These are phyloP conservation scores for Rhynchophorus ferrugineus DNA, from an alignment of 1,140 invertebrate species.

Conservation along the genomic window DNA sequence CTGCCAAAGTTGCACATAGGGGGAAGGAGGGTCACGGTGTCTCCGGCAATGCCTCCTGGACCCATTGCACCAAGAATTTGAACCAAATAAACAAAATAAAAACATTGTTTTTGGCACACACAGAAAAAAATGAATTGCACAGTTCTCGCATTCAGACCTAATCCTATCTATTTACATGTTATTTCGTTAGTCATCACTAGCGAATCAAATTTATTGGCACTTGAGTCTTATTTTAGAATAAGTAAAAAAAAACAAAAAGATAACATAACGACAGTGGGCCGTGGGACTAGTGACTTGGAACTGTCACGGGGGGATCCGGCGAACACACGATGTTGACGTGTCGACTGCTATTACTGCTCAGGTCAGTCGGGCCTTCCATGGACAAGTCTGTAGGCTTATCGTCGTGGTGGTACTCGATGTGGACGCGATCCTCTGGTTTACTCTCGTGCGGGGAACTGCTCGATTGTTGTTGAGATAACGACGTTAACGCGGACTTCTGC, in stretches of 20 bases:
- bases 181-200: no score
- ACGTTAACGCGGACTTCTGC: conserved; percentile 9
- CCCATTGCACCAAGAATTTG: conserved; percentile 2
- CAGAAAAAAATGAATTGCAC: conserved; percentile 23
- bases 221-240: conserved; percentile 1
- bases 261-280: conserved; percentile 11
- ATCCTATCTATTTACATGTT: conserved; percentile 23
- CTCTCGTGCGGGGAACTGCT: background rate
- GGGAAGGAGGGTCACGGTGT: background rate
- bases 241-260: conserved; percentile 5
- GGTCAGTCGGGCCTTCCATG: conserved; percentile 39
- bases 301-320: conserved; percentile 34
- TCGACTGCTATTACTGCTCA: conserved; percentile 33
- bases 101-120: conserved; percentile 28
- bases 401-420: conserved; percentile 29
- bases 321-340: conserved; percentile 38
- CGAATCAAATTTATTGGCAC: conserved; percentile 10
- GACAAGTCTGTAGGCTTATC: conserved; percentile 48
- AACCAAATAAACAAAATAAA: background rate
- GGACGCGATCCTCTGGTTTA: conserved; percentile 23
- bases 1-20: conserved; percentile 7
- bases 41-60: background rate
- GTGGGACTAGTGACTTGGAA: conserved; percentile 27
- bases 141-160: conserved; percentile 9
- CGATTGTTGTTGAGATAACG: background rate